Conservation (phyloP, 1,140 invertebrate species). For the Drepana arcuata region DNA sequence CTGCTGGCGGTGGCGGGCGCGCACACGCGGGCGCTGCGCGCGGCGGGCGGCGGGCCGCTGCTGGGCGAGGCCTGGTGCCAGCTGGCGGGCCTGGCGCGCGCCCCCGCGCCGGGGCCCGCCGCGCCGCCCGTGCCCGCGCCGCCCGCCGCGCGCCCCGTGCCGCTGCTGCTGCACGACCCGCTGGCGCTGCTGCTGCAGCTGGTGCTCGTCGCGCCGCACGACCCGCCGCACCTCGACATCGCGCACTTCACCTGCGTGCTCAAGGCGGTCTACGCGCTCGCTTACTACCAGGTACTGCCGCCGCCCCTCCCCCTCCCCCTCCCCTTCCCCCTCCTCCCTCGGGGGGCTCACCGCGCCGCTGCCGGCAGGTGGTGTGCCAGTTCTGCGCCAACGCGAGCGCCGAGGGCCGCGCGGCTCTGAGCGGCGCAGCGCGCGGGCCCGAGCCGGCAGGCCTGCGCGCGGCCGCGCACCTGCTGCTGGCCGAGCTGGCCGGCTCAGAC, state of each 20-base stretch:
- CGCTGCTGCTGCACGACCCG: constrained; percentile 88
- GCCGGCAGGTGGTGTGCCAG: constrained; percentile 83
- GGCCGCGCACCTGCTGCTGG: constrained; percentile 32
- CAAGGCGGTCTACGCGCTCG: constrained; percentile 88
- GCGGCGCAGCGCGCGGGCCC: constrained; percentile 15
- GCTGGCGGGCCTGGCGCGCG: constrained; percentile 34
- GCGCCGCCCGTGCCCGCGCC: constrained; percentile 58
- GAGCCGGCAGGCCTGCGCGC: constrained; percentile 17
- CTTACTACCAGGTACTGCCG: constrained; percentile 84
- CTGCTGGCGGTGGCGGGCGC: constrained; percentile 87
- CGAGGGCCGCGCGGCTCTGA: constrained; percentile 13
- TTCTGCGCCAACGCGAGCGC: constrained; percentile 42
- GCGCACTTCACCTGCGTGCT: constrained; percentile 91
- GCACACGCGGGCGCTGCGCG: constrained; percentile 20
- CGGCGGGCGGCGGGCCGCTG: constrained; percentile 62
- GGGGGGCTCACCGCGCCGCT: too few relatives aligned
- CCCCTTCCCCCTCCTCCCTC: too few relatives aligned
- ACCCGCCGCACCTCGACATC: constrained; percentile 80
- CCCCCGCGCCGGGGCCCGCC: constrained; percentile 17
- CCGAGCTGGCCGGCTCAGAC: constrained; percentile 33
- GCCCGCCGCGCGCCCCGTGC: constrained; percentile 79
- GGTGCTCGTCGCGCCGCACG: constrained; percentile 85
- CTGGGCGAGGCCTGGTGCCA: constrained; percentile 67
- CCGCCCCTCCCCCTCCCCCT: too few relatives aligned
- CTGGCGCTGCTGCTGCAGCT: constrained; percentile 89